Percentiles rank a stretch among this genome's conserved stretches.
phyloP scores from a whole-genome alignment of 2,113 vertebrate species.

The Ramphastos sulfuratus region DNA sequence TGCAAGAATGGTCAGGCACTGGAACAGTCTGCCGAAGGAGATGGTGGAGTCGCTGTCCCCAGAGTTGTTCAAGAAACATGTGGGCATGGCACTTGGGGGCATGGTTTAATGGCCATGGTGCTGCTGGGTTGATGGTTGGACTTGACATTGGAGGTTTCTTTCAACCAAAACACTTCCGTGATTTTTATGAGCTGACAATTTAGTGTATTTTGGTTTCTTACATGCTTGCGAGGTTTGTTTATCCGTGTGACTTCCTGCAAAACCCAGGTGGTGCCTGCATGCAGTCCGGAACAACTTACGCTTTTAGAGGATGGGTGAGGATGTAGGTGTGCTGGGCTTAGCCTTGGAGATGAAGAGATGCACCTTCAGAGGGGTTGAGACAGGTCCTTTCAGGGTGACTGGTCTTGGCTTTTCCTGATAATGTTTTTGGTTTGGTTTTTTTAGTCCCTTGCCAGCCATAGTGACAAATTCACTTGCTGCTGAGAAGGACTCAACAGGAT shows the following conservation, averaged over 20 bases:
- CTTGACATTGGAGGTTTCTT: not conserved
- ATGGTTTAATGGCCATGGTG: not conserved
- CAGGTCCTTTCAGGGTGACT: not conserved
- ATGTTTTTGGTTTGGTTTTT: not conserved
- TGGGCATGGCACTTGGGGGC: not conserved
- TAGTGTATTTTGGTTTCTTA: not conserved
- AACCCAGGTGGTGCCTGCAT: not conserved
- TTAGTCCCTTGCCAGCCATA: fast-evolving
- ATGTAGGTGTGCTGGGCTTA: not conserved
- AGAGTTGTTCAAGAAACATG: not conserved
- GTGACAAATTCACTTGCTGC: not conserved
- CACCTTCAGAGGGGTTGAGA: not conserved
- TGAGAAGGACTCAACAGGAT: not conserved
- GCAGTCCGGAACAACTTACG: not conserved
- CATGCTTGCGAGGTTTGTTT: not conserved
- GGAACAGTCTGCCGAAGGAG: not conserved
- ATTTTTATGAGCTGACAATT: not conserved
- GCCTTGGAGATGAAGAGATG: not conserved
- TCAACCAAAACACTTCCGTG: not conserved
- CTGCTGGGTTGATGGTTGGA: not conserved
- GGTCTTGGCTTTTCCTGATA: not conserved
- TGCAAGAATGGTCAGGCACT: no score
- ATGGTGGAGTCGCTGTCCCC: not conserved
- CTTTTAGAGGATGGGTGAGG: not conserved
- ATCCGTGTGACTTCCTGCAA: not conserved